These are phyloP conservation scores for Tichodroma muraria DNA, from an alignment of 2,113 vertebrate species.

Conservation along the genomic window DNA sequence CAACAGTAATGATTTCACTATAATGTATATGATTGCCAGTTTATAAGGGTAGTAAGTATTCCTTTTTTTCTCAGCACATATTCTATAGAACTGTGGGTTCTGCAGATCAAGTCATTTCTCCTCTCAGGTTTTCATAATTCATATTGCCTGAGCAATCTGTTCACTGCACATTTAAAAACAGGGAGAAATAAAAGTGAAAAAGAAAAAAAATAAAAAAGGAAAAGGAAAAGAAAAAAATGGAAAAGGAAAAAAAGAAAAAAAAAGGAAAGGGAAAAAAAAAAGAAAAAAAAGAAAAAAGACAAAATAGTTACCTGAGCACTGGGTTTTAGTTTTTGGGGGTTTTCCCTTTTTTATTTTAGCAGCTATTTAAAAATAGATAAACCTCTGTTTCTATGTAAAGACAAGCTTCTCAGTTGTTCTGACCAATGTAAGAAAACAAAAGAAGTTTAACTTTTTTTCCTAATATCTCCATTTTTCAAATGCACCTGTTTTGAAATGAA, in stretches of 20 bases:
- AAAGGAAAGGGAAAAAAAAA: no score
- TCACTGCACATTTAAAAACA: background rate
- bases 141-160: background rate
- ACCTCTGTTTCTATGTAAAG: background rate
- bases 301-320: background rate
- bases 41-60: background rate
- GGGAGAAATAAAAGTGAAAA: background rate
- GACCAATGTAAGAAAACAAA: background rate
- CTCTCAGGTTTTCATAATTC: background rate
- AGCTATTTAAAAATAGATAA: background rate
- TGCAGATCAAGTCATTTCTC: background rate
- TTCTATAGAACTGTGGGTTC: background rate
- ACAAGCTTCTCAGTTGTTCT: background rate
- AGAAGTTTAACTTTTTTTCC: background rate
- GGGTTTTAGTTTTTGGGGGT: fast-evolving
- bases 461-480: background rate
- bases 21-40: background rate
- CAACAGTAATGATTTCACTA: background rate
- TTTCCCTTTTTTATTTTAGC: background rate
- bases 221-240: no score
- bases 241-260: fast-evolving
- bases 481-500: background rate
- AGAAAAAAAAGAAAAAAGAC: fast-evolving
- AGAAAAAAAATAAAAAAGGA: no score
- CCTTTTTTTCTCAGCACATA: background rate